Conservation (phyloP, 2,113 vertebrate genomes). For the Silurus meridionalis region DNA sequence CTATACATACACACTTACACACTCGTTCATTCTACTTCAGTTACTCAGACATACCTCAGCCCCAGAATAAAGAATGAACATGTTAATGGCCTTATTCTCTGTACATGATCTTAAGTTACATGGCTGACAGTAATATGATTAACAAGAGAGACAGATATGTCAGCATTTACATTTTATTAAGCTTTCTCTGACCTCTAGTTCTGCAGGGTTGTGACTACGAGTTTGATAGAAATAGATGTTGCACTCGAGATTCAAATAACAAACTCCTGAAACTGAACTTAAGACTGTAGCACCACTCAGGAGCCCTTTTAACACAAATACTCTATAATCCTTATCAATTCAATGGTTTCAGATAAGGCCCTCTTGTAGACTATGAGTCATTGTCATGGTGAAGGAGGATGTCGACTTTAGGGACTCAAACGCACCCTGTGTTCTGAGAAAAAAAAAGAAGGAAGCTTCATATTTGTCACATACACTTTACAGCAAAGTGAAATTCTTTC, state of each 20-base stretch:
- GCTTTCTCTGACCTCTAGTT: not conserved
- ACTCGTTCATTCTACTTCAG: not conserved
- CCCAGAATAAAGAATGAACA: not conserved
- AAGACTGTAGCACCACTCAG: not conserved
- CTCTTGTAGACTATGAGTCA: not conserved
- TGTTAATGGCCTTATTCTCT: not conserved
- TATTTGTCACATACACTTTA: too few species aligned
- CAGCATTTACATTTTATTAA: not conserved
- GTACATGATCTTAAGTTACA: not conserved
- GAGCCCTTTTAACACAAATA: not conserved
- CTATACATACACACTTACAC: slow-evolving; percentile 13
- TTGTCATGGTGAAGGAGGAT: not conserved
- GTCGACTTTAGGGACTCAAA: not conserved
- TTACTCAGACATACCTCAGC: not conserved
- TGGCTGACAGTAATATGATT: not conserved
- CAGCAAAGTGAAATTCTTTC: too few species aligned
- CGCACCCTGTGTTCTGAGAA: not conserved
- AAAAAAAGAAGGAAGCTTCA: too few species aligned
- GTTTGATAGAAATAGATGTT: not conserved
- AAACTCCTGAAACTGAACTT: not conserved
- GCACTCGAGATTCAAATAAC: not conserved
- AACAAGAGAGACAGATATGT: not conserved
- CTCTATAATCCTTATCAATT: not conserved
- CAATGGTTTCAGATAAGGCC: not conserved
- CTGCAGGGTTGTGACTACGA: not conserved